Conservation (phyloP, 2,113 vertebrate species). For the Salminus brasiliensis region DNA sequence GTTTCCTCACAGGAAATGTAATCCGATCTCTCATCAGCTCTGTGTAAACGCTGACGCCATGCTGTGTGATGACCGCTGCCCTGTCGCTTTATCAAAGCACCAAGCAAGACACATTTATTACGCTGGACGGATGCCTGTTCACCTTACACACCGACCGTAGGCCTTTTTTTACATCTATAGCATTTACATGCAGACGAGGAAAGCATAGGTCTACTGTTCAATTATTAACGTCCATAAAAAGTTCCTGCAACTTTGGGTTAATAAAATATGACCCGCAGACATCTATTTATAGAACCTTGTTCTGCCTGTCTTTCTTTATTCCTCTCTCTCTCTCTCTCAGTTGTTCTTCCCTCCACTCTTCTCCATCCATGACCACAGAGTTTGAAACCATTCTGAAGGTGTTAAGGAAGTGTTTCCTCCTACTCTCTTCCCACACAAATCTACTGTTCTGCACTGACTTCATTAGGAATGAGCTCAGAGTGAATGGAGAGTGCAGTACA, state of each 20-base stretch:
- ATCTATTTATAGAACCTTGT: conserved; percentile 16
- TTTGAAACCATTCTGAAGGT: conserved; percentile 9
- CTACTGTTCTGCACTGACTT: conserved; percentile 17
- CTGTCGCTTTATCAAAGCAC: neutral
- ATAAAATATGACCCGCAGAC: neutral
- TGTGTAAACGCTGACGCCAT: conserved; percentile 27
- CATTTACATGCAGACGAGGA: neutral
- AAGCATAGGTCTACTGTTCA: neutral
- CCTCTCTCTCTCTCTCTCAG: neutral
- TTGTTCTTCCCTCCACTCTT: neutral
- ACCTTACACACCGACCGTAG: neutral
- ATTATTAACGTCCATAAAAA: conserved; percentile 14
- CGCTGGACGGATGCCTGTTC: neutral
- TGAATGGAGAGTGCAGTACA: too few relatives aligned
- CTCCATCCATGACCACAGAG: neutral
- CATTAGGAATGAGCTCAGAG: conserved; percentile 2
- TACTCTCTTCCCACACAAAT: conserved; percentile 32
- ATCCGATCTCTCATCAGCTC: conserved; percentile 31
- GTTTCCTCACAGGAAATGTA: conserved; percentile 23
- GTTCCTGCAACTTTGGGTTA: neutral
- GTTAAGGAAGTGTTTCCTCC: conserved; percentile 21
- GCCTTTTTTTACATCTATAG: neutral
- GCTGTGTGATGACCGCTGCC: conserved; percentile 29
- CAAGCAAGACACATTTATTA: conserved; percentile 1
- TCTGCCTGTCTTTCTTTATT: neutral